Evolutionary conservation across 2,888 invertebrate genomes (phyloP), one percentile per base, ranked within the genome.

Genomic region (Tyria jacobaeae): DNA sequence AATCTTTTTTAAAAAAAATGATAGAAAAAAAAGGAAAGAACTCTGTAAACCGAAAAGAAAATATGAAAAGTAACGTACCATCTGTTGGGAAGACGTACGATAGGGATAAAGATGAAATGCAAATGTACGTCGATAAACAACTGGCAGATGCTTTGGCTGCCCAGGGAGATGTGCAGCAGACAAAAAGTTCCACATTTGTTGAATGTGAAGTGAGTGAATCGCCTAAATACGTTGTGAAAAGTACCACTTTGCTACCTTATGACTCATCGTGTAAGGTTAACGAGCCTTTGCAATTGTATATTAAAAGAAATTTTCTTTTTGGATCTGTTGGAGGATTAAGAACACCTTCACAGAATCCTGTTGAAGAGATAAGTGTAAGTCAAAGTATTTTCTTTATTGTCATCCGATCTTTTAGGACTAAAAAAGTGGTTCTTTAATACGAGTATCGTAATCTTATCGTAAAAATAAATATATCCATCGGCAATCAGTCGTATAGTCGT

Each of bases 211-310:
- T 24, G 24, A 60, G 31, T 41, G 21, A 39, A 21, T 25, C 41
- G 14, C 25, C 44, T 35, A 61, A 61, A 47, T 56, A 17, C 14
- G 24, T 50, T 17, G 56, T 61, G 2, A 61, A 24, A 27, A 51
- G 44, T 34, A 27, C 34, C 21, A 17, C 7, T 27, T 25, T 61
- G 17, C 25, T 47, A 25, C 51, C 44, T 9, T 37, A 35, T 34
- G 41, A 54, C 17, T n/a, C 31, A 14, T 1, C 12, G 0, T 2
- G 1, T 31, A 17, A 31, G 4, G 7, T 14, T 21, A 55, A 3
- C 4, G 31, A 55, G 6, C 10, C 17, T 9, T 21, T 44, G 21
- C n/a, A 31, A 7, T 31, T 55, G 21, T 7, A 0, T 27, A 1
- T 15, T 17, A 31, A 14, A 31, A 55, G 17, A 44, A 21, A 55